Conservation (phyloP, 2,888 invertebrate genomes). For the Drosophila eohydei region DNA sequence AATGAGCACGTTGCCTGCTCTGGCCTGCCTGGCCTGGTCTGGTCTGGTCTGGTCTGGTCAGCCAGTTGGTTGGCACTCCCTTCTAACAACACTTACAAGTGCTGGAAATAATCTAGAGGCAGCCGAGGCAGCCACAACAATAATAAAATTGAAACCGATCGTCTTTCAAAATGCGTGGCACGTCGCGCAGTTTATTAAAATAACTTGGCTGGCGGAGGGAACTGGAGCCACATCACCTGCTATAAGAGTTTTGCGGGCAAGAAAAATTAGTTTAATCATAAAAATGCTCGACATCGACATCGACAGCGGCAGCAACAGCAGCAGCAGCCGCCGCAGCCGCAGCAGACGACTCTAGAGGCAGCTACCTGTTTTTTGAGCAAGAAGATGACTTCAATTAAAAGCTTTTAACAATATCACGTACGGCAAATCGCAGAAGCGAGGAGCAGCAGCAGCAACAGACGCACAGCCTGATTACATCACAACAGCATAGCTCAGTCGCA, state of each 20-base stretch:
- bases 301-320: conserved; percentile 29
- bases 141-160: conserved; percentile 81
- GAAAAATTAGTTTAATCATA: conserved; percentile 83
- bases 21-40: background rate
- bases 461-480: conserved; percentile 74
- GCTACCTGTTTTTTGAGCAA: conserved; percentile 80
- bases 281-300: conserved; percentile 78
- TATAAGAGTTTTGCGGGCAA: conserved; percentile 65
- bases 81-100: conserved; percentile 80
- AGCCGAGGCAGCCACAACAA: conserved; percentile 51
- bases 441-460: conserved; percentile 12
- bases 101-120: conserved; percentile 74
- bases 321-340: conserved; percentile 21
- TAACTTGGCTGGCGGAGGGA: conserved; percentile 78
- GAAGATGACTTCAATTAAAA: conserved; percentile 83
- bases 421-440: conserved; percentile 69
- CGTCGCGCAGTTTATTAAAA: conserved; percentile 85
- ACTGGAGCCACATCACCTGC: conserved; percentile 73
- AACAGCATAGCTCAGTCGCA: conserved; percentile 47
- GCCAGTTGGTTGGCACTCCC: conserved; percentile 66
- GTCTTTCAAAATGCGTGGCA: conserved; percentile 83
- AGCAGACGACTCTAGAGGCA: conserved; percentile 57
- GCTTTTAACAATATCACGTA: conserved; percentile 84
- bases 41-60: conserved; percentile 38
- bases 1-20: conserved; percentile 74